Conservation (phyloP, 2,113 vertebrate species). For the Gopherus flavomarginatus region DNA sequence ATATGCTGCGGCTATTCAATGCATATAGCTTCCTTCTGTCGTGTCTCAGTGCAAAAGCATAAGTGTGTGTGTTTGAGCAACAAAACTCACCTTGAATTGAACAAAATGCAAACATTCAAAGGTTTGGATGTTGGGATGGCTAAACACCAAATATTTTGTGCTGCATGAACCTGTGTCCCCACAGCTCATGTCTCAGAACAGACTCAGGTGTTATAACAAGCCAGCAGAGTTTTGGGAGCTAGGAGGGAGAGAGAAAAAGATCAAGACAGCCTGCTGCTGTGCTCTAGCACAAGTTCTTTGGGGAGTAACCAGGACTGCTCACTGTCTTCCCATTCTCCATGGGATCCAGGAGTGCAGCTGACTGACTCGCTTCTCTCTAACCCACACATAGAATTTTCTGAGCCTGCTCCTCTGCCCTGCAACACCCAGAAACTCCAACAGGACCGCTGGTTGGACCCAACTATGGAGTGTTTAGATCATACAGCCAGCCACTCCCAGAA, state of each 20-base stretch:
- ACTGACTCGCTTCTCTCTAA: background rate
- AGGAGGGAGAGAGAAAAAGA: background rate
- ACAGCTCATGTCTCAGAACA: background rate
- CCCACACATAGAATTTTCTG: background rate
- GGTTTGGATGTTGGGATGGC: background rate
- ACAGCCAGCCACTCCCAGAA: background rate
- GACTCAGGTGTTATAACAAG: background rate
- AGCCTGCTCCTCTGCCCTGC: background rate
- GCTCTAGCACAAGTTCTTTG: background rate
- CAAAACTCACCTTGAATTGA: background rate
- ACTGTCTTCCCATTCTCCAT: background rate
- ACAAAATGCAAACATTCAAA: background rate
- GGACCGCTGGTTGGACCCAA: background rate
- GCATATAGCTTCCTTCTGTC: background rate
- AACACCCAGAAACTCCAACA: background rate
- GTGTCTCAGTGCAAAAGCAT: background rate
- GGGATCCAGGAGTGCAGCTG: background rate
- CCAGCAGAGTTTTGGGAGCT: background rate
- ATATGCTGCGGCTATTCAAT: background rate
- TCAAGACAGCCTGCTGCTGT: background rate
- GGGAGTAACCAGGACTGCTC: background rate
- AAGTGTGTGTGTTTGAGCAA: background rate
- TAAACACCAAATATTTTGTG: background rate
- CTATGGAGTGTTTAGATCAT: background rate
- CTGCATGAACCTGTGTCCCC: background rate